Evolutionary conservation across 1,140 invertebrate species (phyloP).

Genomic region (Drosophila ficusphila): DNA sequence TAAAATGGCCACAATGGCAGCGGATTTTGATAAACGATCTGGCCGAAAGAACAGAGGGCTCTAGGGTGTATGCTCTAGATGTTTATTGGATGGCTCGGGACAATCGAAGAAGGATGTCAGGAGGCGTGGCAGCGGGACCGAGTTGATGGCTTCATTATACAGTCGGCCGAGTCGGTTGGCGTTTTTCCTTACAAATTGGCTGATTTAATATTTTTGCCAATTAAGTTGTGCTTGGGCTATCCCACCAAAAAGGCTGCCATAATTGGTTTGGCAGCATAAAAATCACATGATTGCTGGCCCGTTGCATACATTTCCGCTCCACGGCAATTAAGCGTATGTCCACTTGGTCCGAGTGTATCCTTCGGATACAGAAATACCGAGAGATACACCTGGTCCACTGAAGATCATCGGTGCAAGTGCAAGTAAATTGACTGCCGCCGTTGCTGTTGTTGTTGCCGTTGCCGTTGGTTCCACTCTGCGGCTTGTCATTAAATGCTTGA

Average conservation of each 20-base stretch:
- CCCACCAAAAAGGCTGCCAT: constrained; percentile 51
- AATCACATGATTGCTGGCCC: constrained; percentile 67
- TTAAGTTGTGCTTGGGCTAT: constrained; percentile 65
- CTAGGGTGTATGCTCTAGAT: constrained; percentile 12
- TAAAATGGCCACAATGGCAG: constrained; percentile 57
- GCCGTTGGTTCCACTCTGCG: constrained; percentile 27
- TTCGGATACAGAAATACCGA: constrained; percentile 19
- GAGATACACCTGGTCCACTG: constrained; percentile 17
- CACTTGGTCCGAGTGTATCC: constrained; percentile 40
- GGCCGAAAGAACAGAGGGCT: not conserved
- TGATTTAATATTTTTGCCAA: constrained; percentile 81
- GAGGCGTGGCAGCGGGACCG: constrained; percentile 11
- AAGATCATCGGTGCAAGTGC: constrained; percentile 49
- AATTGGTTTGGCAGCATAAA: constrained; percentile 76
- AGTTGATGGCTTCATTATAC: constrained; percentile 79
- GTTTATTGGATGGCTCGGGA: constrained; percentile 69
- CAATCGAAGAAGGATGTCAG: constrained; percentile 31
- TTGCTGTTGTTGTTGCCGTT: no score
- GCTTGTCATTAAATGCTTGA: constrained; percentile 83
- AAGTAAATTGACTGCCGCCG: constrained; percentile 53
- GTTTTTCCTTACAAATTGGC: constrained; percentile 77
- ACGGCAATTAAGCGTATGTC: constrained; percentile 66
- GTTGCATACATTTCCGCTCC: constrained; percentile 57
- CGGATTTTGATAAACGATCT: constrained; percentile 63
- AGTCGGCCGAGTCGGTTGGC: constrained; percentile 54